Evolutionary conservation across 2,113 vertebrate genomes (phyloP).

Genomic region (Willisornis vidua): DNA sequence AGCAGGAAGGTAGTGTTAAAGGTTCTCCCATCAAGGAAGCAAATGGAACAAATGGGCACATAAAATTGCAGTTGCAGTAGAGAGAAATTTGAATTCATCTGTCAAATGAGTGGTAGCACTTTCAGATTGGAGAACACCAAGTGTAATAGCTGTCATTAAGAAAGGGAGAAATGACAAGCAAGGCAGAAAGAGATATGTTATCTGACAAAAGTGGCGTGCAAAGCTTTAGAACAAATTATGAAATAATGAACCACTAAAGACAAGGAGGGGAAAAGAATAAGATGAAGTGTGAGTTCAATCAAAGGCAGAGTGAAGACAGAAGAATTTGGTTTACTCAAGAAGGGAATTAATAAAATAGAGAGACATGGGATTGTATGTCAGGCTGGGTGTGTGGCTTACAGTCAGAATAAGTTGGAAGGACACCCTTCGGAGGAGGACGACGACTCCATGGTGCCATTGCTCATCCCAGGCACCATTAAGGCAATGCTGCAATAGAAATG

Average conservation of each 20-base stretch:
- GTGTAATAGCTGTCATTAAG: background rate
- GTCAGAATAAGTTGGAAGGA: background rate
- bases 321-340: background rate
- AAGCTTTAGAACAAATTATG: background rate
- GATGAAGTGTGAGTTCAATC: background rate
- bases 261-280: background rate
- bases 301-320: background rate
- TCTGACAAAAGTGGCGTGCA: background rate
- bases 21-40: background rate
- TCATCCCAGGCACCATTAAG: background rate
- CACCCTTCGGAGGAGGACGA: background rate
- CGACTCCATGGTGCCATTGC: rapidly evolving
- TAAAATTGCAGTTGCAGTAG: background rate
- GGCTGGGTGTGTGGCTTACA: background rate
- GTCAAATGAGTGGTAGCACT: background rate
- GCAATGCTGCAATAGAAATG: background rate
- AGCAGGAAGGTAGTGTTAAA: background rate
- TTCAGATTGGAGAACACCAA: background rate
- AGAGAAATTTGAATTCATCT: background rate
- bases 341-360: background rate
- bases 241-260: background rate
- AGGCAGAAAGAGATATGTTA: background rate
- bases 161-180: background rate
- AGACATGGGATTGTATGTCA: background rate
- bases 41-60: background rate